phyloP scores from a whole-genome alignment of 1,140 invertebrate species.

The Brachionus angularis region DNA sequence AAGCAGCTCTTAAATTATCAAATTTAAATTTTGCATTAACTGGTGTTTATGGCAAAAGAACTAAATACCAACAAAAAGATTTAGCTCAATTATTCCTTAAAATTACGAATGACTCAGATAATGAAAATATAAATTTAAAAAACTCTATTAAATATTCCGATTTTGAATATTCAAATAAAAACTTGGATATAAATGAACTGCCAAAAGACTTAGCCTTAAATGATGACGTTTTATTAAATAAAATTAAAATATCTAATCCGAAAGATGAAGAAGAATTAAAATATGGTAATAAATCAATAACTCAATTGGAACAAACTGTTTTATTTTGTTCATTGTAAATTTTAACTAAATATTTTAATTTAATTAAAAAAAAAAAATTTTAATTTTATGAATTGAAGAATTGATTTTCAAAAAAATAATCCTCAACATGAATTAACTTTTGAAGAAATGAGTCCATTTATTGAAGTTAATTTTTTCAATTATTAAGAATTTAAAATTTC shows the following conservation, averaged over 20 bases:
- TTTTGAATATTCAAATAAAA: slow-evolving; percentile 47
- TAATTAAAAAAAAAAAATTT: not conserved
- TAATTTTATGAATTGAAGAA: not conserved
- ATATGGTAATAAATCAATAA: not conserved
- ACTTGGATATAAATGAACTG: not conserved
- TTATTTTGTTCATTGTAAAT: slow-evolving; percentile 21
- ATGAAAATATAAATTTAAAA: slow-evolving; percentile 46
- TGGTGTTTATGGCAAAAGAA: slow-evolving; percentile 77
- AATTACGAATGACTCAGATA: slow-evolving; percentile 58
- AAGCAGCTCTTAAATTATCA: slow-evolving; percentile 63
- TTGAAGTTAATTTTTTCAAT: not conserved
- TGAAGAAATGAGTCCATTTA: slow-evolving; percentile 33
- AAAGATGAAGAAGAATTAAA: slow-evolving; percentile 18
- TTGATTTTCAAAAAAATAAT: slow-evolving; percentile 41
- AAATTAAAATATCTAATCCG: slow-evolving; percentile 51
- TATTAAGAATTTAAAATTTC: not conserved
- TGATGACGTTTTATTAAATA: slow-evolving; percentile 77
- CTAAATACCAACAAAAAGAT: slow-evolving; percentile 75
- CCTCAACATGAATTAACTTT: slow-evolving; percentile 26
- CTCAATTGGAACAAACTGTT: slow-evolving; percentile 31
- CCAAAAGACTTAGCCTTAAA: slow-evolving; percentile 61
- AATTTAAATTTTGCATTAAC: slow-evolving; percentile 67
- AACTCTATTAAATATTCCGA: slow-evolving; percentile 56
- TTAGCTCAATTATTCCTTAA: slow-evolving; percentile 74
- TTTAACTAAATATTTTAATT: not conserved